A percentile compares a stretch with the other conserved stretches of the same genome.
Conservation (phyloP, 2,888 invertebrate genomes). For the Dorcus parallelipipedus region DNA sequence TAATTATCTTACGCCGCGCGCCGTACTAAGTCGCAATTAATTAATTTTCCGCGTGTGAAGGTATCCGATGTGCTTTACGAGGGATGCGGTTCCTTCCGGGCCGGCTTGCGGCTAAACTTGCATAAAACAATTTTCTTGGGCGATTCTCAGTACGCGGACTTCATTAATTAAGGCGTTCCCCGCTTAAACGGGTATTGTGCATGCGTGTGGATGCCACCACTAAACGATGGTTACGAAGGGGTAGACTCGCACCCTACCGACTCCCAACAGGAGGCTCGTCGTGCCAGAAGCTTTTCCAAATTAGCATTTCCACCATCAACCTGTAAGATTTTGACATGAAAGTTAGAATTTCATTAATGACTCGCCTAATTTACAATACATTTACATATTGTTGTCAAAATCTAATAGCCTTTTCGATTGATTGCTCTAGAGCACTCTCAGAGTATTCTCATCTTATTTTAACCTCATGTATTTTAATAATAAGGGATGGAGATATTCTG, state of each 20-base stretch:
- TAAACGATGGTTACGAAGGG: slow-evolving; percentile 7
- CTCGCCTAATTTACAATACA: no score
- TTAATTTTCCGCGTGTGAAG: slow-evolving; percentile 10
- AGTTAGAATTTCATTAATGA: no score
- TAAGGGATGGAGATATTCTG: no score
- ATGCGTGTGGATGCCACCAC: slow-evolving; percentile 2
- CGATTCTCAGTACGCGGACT: slow-evolving; percentile 20
- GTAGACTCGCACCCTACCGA: slow-evolving; percentile 9
- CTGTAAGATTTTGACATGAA: no score
- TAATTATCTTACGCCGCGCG: neutral
- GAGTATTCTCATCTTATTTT: no score
- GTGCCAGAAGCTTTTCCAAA: no score
- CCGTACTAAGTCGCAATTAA: slow-evolving; percentile 6
- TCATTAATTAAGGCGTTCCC: slow-evolving; percentile 31
- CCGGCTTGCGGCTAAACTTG: slow-evolving; percentile 16
- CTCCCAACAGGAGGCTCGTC: slow-evolving; percentile 8
- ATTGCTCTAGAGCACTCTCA: no score
- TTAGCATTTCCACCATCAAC: no score
- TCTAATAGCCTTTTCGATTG: no score
- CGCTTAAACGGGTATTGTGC: neutral
- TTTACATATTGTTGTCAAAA: no score
- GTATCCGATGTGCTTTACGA: slow-evolving; percentile 3
- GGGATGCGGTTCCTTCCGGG: neutral
- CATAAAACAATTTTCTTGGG: slow-evolving; percentile 24
- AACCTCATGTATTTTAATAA: no score